Evolutionary conservation across 2,888 invertebrate genomes (phyloP).

Genomic region (Galerucella nymphaeae): DNA sequence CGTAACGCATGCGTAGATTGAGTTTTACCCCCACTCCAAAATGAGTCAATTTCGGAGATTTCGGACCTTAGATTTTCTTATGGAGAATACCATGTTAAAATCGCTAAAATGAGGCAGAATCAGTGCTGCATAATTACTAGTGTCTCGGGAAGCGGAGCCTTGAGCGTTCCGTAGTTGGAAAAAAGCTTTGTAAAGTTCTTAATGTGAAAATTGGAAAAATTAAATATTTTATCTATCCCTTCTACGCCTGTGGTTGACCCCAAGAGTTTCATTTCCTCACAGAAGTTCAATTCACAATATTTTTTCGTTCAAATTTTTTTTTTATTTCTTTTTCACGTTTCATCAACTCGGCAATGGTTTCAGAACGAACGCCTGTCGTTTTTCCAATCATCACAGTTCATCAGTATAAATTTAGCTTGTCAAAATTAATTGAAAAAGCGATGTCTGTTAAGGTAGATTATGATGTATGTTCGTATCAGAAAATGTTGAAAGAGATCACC

Average conservation of each 20-base stretch:
- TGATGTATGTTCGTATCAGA: conserved; percentile 21
- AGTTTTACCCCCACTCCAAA: too few relatives aligned
- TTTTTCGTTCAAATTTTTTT: conserved; percentile 16
- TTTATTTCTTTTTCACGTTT: conserved; percentile 23
- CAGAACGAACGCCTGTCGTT: conserved; percentile 30
- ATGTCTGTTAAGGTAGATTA: conserved; percentile 33
- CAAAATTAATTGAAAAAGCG: conserved; percentile 38
- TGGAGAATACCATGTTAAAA: too few relatives aligned
- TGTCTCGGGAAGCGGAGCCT: too few relatives aligned
- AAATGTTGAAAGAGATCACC: neutral
- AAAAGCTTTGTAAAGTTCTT: too few relatives aligned
- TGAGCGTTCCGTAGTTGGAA: too few relatives aligned
- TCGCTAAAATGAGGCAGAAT: too few relatives aligned
- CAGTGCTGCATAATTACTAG: too few relatives aligned
- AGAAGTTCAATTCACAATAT: conserved; percentile 21
- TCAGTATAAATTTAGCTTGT: conserved; percentile 35
- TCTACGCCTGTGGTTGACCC: neutral
- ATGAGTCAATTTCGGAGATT: too few relatives aligned
- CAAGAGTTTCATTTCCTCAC: conserved; percentile 23
- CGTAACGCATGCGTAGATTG: too few relatives aligned
- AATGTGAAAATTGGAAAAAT: too few relatives aligned
- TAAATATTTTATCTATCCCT: too few relatives aligned
- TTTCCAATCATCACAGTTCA: conserved; percentile 37
- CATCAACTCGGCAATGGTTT: conserved; percentile 17
- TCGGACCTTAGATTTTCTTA: too few relatives aligned